Base-by-base conservation (phyloP, 2,797 vertebrate species). In the Chaetodon trifasciatus region DNA sequence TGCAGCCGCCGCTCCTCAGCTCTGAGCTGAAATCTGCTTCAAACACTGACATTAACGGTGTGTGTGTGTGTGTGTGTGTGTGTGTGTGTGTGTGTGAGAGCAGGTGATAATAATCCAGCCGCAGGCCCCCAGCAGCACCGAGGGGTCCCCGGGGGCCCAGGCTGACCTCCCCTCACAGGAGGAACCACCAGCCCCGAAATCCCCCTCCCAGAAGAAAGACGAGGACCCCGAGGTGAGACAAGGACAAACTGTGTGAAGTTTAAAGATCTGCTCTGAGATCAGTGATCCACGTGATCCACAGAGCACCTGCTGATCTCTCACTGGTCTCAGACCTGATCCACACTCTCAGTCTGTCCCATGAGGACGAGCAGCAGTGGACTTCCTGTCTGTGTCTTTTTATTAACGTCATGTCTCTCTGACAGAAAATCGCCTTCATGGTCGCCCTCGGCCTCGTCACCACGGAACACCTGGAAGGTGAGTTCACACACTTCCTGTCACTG, bases 401-500 rank as follows among this genome's bases (percentile, higher is more conserved):
- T 32, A 4, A 55, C 39, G 0, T 53, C 37, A 2, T 32, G 56
- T 60, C 6, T 89, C 67, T 86, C 63, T 40, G 9, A 6, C 91
- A 99, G 98, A 99, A 99, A 98, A 96, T 99, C 53, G 96, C 97
- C 94, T 99, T 99, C 95, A 99, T 99, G 98, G 97, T 99, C 17
- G 96, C 97, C 0, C 95, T 99, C 10, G 98, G 98, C 88, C 96
- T 99, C 85, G 97, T 99, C 78, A 99, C 98, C 42, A 97, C 97
- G 0, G 97, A 99, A 52, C 97, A 98, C 64, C 89, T 98, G 93
- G 98, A 99, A 96, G 98, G 98, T 99, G 93, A 96, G 96, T 83
- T 28, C 8, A 16, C 28, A 32, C 28, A 32, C 28, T 32, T 32
- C 28, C 28, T 32, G 28, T 32, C 28, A 32, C 28, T 32, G 28